Evolutionary conservation across 2,888 invertebrate species (phyloP).

Genomic region (Conops quadrifasciatus): DNA sequence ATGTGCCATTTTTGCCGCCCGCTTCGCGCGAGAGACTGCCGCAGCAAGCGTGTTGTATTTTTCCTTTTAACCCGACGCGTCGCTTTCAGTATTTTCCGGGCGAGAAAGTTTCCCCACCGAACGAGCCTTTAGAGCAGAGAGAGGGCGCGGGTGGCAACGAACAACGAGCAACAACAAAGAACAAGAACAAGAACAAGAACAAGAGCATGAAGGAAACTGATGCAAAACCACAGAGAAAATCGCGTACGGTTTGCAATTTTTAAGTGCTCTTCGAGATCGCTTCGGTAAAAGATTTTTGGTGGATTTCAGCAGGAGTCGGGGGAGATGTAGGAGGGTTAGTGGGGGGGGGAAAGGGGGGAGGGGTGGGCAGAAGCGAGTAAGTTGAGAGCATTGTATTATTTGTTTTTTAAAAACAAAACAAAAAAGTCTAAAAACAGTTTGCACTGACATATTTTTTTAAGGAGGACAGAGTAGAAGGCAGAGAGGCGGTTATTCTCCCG

Average conservation of each 20-base stretch:
- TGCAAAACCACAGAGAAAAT: constrained; percentile 18
- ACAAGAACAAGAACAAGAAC: not conserved
- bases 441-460: not conserved
- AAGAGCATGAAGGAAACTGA: not conserved
- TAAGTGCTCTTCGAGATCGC: not conserved
- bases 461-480: not conserved
- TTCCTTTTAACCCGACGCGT: not conserved
- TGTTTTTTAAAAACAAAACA: not conserved
- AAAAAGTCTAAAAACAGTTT: not conserved
- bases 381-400: not conserved
- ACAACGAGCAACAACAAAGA: not conserved
- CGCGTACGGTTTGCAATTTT: constrained; percentile 13
- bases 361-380: not conserved
- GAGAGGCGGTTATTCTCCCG: not conserved
- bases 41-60: not conserved
- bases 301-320: not conserved
- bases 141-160: not conserved
- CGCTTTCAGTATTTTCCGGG: constrained; percentile 10
- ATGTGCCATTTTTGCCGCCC: constrained; percentile 30
- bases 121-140: not conserved
- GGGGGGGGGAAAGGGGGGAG: not conserved
- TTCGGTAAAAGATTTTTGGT: not conserved
- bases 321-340: not conserved
- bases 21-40: constrained; percentile 10
- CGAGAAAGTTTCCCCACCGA: not conserved